Conservation (phyloP, 2,797 vertebrate genomes). For the Sylvilagus floridanus region DNA sequence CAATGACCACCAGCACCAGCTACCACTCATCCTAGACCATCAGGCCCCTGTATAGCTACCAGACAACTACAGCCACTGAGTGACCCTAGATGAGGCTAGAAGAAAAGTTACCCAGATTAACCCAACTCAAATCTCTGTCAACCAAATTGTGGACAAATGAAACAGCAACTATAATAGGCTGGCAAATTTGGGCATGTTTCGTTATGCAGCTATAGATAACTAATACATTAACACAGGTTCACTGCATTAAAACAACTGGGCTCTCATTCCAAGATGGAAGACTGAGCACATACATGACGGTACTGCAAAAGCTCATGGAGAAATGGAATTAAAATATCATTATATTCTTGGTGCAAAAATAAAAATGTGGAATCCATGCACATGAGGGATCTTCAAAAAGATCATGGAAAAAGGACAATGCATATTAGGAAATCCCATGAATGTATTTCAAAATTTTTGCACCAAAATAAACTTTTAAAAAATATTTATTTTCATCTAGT, state of each 20-base stretch:
- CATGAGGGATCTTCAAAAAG: no score
- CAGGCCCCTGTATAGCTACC: background rate
- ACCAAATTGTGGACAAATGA: slow-evolving; percentile 13
- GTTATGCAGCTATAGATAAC: background rate
- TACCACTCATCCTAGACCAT: background rate
- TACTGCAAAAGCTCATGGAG: no score
- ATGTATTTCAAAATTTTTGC: no score
- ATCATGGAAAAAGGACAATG: no score
- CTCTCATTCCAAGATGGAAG: slow-evolving; percentile 21
- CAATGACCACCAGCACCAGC: background rate
- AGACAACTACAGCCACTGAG: background rate
- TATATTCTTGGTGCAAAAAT: no score
- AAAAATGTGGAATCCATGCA: no score
- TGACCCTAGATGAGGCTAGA: background rate
- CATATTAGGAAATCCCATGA: no score
- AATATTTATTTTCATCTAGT: no score
- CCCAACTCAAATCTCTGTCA: background rate
- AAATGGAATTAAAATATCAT: no score
- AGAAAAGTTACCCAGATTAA: background rate
- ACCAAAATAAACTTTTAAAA: no score
- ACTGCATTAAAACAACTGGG: background rate
- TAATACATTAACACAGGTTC: background rate
- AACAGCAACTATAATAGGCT: background rate
- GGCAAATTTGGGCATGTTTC: background rate
- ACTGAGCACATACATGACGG: background rate